phyloP scores from a whole-genome alignment of 1,140 invertebrate species.

The Homalodisca vitripennis region DNA sequence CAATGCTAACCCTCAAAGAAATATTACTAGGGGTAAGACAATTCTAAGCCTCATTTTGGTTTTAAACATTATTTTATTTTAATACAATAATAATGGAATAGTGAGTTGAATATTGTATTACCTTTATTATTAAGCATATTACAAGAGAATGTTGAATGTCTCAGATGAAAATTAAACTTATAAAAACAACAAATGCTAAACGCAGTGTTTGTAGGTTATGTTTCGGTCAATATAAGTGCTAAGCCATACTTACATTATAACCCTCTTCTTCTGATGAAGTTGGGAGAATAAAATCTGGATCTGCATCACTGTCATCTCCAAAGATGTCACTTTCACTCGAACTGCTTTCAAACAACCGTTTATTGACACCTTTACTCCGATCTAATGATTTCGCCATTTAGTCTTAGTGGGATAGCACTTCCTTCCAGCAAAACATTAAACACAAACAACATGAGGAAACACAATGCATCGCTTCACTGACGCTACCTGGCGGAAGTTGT shows the following conservation, averaged over 20 bases:
- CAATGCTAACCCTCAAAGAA: background rate
- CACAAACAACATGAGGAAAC: background rate
- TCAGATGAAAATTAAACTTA: background rate
- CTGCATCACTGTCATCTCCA: background rate
- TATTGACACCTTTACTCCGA: background rate
- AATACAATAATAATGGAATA: background rate
- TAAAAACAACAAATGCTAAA: background rate
- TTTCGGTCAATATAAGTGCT: background rate
- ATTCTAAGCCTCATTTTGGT: background rate
- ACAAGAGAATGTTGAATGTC: background rate
- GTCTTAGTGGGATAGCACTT: background rate
- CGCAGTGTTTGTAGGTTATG: background rate
- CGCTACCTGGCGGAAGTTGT: background rate
- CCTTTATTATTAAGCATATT: background rate
- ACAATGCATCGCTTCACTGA: background rate
- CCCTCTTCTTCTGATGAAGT: background rate
- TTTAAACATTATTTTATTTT: background rate
- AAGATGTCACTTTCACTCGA: background rate
- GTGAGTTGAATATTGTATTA: background rate
- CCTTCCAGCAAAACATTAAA: background rate
- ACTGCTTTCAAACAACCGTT: background rate
- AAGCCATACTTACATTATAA: background rate
- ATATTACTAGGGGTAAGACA: background rate
- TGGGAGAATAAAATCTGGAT: background rate
- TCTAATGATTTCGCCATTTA: background rate